Evolutionary conservation across 2,113 vertebrate genomes (phyloP).

Genomic region (Clarias magur): DNA sequence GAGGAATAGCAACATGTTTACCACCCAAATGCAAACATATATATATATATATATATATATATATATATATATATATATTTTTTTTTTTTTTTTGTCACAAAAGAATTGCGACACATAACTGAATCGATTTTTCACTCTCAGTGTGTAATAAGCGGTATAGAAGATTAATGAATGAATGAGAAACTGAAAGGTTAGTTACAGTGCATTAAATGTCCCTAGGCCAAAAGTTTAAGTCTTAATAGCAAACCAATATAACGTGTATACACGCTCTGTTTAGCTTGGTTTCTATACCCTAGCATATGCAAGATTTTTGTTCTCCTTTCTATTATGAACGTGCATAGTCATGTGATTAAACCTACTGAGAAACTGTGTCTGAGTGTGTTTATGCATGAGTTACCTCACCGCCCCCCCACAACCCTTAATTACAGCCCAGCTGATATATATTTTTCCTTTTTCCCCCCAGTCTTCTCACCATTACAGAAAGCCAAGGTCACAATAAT

Average conservation of each 20-base stretch:
- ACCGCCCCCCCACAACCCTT: slow-evolving; percentile 71
- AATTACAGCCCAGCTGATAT: slow-evolving; percentile 63
- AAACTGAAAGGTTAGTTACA: neutral
- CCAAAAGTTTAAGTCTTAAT: neutral
- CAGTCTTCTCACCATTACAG: slow-evolving; percentile 56
- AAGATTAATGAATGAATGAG: neutral
- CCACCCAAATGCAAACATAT: too few relatives aligned
- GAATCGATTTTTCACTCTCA: too few relatives aligned
- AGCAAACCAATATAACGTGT: neutral
- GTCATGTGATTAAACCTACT: slow-evolving; percentile 59
- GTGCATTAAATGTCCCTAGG: neutral
- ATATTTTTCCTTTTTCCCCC: slow-evolving; percentile 48
- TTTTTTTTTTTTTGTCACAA: too few relatives aligned
- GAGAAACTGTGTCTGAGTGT: slow-evolving; percentile 51
- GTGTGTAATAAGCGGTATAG: too few relatives aligned
- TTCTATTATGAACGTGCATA: slow-evolving; percentile 23
- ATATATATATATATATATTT: too few relatives aligned
- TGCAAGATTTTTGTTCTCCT: slow-evolving; percentile 42
- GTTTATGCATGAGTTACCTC: slow-evolving; percentile 66
- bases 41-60: too few relatives aligned
- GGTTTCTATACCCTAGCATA: slow-evolving; percentile 64
- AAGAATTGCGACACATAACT: too few relatives aligned
- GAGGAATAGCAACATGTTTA: too few relatives aligned
- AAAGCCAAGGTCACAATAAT: slow-evolving; percentile 81
- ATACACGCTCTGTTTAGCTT: neutral